These are phyloP conservation scores for Patella depressa DNA, from an alignment of 2,888 invertebrate species.

Conservation along the genomic window DNA sequence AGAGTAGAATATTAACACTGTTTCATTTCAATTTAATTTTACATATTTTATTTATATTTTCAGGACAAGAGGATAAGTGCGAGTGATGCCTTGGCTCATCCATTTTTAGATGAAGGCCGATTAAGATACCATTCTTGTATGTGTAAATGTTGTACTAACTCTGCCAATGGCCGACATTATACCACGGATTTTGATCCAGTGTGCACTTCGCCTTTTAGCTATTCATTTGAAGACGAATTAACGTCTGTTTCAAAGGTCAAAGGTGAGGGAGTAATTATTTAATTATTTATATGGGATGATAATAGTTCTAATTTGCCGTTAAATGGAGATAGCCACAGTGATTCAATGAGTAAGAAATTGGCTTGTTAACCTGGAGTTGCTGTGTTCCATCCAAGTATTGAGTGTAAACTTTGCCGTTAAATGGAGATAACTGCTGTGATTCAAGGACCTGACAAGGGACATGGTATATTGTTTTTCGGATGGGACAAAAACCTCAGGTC, in stretches of 20 bases:
- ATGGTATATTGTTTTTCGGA: too few relatives aligned
- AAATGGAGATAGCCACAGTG: not conserved
- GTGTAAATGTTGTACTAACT: slow-evolving; percentile 96
- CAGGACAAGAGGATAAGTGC: slow-evolving; percentile 95
- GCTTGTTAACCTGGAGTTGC: not conserved
- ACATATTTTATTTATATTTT: slow-evolving; percentile 36
- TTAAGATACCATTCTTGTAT: slow-evolving; percentile 99
- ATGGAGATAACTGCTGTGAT: too few relatives aligned
- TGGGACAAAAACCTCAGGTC: too few relatives aligned
- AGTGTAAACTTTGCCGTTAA: not conserved
- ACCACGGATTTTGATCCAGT: slow-evolving; percentile 88
- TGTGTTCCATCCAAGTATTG: not conserved
- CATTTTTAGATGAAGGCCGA: slow-evolving; percentile 97
- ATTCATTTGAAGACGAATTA: slow-evolving; percentile 96
- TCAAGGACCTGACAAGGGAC: too few relatives aligned
- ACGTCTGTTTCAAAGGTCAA: slow-evolving; percentile 79
- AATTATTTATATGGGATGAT: not conserved
- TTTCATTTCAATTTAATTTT: too few relatives aligned
- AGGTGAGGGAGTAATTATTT: slow-evolving; percentile 76
- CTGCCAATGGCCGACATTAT: slow-evolving; percentile 84
- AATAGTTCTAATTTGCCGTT: not conserved
- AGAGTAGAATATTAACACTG: too few relatives aligned
- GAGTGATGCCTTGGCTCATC: slow-evolving; percentile 94
- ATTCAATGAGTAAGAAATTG: not conserved
- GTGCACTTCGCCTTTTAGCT: slow-evolving; percentile 92